Base-by-base conservation (phyloP, 1,140 invertebrate genomes). In the Archivesica marissinica region DNA sequence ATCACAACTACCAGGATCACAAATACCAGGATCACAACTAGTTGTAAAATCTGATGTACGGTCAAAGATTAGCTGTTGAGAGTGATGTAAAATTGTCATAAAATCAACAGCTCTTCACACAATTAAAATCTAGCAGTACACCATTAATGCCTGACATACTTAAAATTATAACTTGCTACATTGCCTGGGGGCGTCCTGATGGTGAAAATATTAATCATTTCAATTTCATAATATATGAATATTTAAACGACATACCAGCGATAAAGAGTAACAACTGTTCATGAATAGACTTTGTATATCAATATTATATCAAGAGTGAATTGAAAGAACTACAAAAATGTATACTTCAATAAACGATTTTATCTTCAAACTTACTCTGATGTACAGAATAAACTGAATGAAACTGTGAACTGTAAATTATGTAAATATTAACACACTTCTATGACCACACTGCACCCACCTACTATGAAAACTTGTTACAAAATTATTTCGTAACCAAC, bases 161-260 rank as follows among this genome's bases (percentile, higher is more conserved):
- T 2, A n/a, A 35, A 17, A 59, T 59, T 59, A 30, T 7, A 59
- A 35, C 59, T 64, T 64, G 59, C 6, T 35, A 64, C 59, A 35
- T 33, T 25, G 59, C 59, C 59, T 64, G 30, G n/a, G 59, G 59
- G 30, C 59, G 33, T 25, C 23, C 17, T 6, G 30, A 35, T 64
- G 28, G 59, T 64, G 59, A 64, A 7, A 64, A 64, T 64, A 64
- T 64, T 64, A 35, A 64, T 64, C 59, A 17, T 35, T n/a, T n/a
- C n/a, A n/a, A n/a, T n/a, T n/a, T n/a, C 23, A 28, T 64, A 64
- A 17, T 25, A 64, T 64, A 64, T 35, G 59, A 33, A 64, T 64
- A 64, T 35, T 64, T 64, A 64, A 64, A 64, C 30, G 59, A 64
- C 6, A 64, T 64, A 64, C 38, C 9, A 64, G n/a, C 13, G 33